Conservation (phyloP, 2,797 vertebrate genomes). For the Coregonus suidteri region DNA sequence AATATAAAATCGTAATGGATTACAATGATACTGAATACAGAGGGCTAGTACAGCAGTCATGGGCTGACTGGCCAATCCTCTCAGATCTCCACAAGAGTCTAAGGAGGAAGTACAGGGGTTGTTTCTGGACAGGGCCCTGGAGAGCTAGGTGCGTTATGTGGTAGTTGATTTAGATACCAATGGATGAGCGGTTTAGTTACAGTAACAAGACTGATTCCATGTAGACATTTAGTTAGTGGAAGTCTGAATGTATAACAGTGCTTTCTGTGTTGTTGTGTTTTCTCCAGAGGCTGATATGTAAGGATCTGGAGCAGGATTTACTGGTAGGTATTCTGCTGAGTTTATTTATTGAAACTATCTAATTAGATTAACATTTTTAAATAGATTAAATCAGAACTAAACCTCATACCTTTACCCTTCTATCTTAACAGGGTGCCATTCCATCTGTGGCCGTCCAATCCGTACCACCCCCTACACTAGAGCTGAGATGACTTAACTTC, state of each 20-base stretch:
- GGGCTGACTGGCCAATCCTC: no score
- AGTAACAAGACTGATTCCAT: background rate
- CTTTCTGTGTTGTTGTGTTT: background rate
- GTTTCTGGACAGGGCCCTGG: no score
- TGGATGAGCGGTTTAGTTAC: no score
- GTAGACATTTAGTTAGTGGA: background rate
- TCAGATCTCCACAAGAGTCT: no score
- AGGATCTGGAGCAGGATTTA: background rate
- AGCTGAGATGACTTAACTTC: background rate
- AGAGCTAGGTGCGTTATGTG: no score
- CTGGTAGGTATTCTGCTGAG: background rate
- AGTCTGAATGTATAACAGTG: background rate
- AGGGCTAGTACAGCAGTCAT: no score
- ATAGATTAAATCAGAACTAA: background rate
- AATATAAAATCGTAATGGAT: no score
- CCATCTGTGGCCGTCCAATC: background rate
- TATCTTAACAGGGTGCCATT: background rate
- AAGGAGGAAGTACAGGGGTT: no score
- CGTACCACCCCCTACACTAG: background rate
- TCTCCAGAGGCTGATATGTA: slow-evolving; percentile 48
- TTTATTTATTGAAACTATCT: background rate
- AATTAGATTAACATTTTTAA: background rate
- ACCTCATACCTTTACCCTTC: background rate
- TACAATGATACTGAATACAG: no score
- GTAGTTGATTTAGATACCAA: background rate